Conservation (phyloP, 2,888 invertebrate genomes). For the Sphaerophoria taeniata region DNA sequence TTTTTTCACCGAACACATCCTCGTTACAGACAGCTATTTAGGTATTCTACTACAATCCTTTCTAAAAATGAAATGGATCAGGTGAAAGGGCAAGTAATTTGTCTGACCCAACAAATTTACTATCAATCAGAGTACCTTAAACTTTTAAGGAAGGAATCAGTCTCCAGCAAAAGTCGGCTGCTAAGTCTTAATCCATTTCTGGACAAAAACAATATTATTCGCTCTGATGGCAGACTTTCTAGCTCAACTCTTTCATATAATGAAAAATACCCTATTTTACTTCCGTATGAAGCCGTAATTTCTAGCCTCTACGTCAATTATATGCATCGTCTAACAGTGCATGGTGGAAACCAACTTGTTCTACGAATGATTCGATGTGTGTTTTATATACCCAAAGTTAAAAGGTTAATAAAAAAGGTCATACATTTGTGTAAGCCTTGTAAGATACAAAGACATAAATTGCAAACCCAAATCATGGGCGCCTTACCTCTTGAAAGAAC, state of each 20-base stretch:
- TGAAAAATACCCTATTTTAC: slow-evolving; percentile 11
- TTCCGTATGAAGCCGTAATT: slow-evolving; percentile 22
- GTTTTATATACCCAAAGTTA: slow-evolving; percentile 19
- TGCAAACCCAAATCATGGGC: too few species aligned
- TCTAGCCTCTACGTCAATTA: neutral
- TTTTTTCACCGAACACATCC: slow-evolving; percentile 6
- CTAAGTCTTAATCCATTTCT: neutral
- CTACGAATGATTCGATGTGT: slow-evolving; percentile 9
- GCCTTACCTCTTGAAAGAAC: too few species aligned
- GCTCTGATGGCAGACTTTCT: slow-evolving; percentile 13
- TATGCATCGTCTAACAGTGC: neutral
- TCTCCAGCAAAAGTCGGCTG: neutral
- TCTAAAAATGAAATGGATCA: neutral
- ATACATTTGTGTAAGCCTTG: slow-evolving; percentile 21
- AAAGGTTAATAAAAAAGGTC: slow-evolving; percentile 1
- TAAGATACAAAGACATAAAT: neutral
- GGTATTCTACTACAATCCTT: neutral
- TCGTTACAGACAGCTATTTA: neutral
- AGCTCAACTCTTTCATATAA: slow-evolving; percentile 17
- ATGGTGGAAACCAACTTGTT: slow-evolving; percentile 26
- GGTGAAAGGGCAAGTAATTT: neutral
- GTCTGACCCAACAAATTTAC: neutral
- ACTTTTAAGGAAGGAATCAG: neutral
- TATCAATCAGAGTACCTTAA: neutral
- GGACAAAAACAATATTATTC: slow-evolving; percentile 9